Evolutionary conservation across 2,113 vertebrate species (phyloP).

Genomic region (Hippocampus barbouri): DNA sequence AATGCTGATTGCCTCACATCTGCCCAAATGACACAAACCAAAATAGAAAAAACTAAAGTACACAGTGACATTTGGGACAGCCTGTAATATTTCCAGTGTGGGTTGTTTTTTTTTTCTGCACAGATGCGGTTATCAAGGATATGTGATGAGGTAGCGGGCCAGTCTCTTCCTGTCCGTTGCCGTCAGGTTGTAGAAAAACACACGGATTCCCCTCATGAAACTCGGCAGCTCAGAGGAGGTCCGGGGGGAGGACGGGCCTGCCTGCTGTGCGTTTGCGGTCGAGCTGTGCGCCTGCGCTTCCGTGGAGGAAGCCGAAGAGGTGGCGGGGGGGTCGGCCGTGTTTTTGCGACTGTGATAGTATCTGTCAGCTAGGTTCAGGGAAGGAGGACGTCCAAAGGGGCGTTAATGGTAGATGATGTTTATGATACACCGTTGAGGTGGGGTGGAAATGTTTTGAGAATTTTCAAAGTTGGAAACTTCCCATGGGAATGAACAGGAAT

Average conservation of each 20-base stretch:
- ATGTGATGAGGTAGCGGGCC: slow-evolving; percentile 72
- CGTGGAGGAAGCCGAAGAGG: slow-evolving; percentile 1
- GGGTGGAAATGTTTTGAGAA: no score
- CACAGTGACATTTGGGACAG: background rate
- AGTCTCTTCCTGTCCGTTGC: slow-evolving; percentile 71
- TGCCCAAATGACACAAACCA: no score
- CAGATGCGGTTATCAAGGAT: slow-evolving; percentile 60
- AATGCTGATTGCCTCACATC: no score
- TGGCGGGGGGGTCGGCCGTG: slow-evolving; percentile 1
- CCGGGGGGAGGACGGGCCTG: slow-evolving; percentile 7
- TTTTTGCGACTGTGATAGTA: slow-evolving; percentile 69
- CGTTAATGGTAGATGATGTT: background rate
- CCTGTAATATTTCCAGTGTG: background rate
- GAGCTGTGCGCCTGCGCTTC: slow-evolving; percentile 3
- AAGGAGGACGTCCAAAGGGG: background rate
- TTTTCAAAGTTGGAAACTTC: no score
- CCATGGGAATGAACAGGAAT: no score
- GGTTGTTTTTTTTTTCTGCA: background rate
- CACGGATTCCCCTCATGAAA: slow-evolving; percentile 69
- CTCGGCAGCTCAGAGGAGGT: slow-evolving; percentile 36
- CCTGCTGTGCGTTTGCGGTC: background rate
- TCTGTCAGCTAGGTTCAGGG: slow-evolving; percentile 55
- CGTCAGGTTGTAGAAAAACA: slow-evolving; percentile 75
- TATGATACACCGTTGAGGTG: no score
- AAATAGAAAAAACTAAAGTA: background rate